These are phyloP conservation scores for Murina feae DNA, from an alignment of 2,113 vertebrate species.

Conservation along the genomic window DNA sequence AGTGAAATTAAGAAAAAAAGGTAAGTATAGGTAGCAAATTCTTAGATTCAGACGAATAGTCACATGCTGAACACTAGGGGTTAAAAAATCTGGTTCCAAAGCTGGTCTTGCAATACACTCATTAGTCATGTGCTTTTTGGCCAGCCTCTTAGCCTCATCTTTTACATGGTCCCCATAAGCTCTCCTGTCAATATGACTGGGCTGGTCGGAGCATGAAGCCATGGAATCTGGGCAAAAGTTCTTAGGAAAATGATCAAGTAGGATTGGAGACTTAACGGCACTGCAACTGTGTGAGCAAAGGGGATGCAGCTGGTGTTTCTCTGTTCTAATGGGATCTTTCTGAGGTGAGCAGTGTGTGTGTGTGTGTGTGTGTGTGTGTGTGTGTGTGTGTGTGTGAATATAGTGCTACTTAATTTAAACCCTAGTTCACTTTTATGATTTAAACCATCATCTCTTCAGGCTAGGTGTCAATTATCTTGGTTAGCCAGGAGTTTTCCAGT, in stretches of 20 bases:
- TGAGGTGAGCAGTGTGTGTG: background rate
- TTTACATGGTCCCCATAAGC: rapidly evolving
- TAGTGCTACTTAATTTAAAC: background rate
- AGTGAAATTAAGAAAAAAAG: background rate
- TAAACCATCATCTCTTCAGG: background rate
- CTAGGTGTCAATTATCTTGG: background rate
- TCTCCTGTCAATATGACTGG: background rate
- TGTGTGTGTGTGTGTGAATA: background rate
- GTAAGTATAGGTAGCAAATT: background rate
- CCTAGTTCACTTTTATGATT: background rate
- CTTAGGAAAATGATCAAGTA: background rate
- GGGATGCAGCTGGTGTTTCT: background rate
- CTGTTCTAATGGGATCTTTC: background rate
- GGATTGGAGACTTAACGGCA: background rate
- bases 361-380: background rate
- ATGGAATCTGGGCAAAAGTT: background rate
- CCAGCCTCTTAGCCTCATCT: background rate
- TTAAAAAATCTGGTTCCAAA: background rate
- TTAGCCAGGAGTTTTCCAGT: background rate
- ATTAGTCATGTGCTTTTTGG: background rate
- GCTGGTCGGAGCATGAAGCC: background rate
- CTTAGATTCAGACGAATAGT: background rate
- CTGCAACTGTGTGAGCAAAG: background rate
- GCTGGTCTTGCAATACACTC: background rate
- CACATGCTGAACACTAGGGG: background rate